phyloP scores from a whole-genome alignment of 2,797 vertebrate species.

The Cossypha niveicapilla region DNA sequence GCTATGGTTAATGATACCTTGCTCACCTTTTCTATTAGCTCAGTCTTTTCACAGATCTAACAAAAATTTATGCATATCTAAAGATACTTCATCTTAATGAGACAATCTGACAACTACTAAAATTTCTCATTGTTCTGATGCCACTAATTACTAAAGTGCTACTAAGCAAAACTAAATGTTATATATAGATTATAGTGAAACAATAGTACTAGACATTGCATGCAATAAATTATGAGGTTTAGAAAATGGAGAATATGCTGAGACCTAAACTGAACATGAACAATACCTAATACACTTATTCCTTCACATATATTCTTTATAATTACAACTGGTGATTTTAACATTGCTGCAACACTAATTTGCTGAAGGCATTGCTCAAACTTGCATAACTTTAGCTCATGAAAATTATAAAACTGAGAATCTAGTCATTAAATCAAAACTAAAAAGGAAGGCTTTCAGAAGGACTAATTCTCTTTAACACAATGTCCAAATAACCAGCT shows the following conservation, averaged over 20 bases:
- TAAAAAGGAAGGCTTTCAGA: background rate
- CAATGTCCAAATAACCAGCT: background rate
- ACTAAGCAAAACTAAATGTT: background rate
- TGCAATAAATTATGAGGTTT: background rate
- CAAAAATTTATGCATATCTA: background rate
- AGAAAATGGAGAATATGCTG: background rate
- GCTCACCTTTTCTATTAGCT: background rate
- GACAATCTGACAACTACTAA: background rate
- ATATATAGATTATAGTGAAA: background rate
- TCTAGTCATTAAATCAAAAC: background rate
- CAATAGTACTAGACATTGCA: background rate
- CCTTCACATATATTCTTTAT: background rate
- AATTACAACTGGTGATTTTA: background rate
- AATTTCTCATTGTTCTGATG: background rate
- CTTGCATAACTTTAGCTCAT: background rate
- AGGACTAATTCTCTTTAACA: background rate
- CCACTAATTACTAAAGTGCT: background rate
- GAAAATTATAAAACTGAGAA: background rate
- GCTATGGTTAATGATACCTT: background rate
- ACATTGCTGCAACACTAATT: background rate
- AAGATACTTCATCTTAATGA: background rate
- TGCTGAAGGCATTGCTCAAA: background rate
- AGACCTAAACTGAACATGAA: background rate
- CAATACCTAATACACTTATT: background rate
- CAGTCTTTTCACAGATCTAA: background rate